Percentiles rank a stretch among this genome's conserved stretches.
These are phyloP conservation scores for Cladorhizidae sp. DNA, from an alignment of 37 sponge, comb jelly and placozoan species.

Conservation along the genomic window DNA sequence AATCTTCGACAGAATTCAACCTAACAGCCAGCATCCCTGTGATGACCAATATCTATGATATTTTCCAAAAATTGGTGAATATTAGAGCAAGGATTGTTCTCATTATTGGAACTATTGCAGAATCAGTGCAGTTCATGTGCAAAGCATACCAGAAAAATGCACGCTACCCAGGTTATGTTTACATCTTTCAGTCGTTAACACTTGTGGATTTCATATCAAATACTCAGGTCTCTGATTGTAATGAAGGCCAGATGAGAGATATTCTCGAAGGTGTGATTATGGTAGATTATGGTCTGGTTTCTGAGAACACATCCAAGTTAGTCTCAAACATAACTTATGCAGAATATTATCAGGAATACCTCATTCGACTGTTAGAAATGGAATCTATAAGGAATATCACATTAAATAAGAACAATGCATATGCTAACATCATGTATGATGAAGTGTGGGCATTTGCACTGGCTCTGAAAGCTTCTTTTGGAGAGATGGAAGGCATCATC, in stretches of 20 bases:
- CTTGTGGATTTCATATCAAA: background rate
- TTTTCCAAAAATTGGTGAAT: background rate
- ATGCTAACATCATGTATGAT: slow-evolving; percentile 35
- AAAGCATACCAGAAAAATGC: slow-evolving; percentile 8
- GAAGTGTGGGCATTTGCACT: slow-evolving; percentile 55
- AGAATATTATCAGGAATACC: slow-evolving; percentile 26
- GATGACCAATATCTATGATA: background rate
- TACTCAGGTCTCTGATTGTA: background rate
- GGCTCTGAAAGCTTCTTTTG: slow-evolving; percentile 43
- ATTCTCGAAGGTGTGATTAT: slow-evolving; percentile 25
- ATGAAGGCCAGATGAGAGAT: slow-evolving; percentile 5
- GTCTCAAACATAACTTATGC: slow-evolving; percentile 20
- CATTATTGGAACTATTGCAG: background rate
- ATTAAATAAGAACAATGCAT: background rate
- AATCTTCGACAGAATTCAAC: background rate
- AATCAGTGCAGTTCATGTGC: slow-evolving; percentile 26
- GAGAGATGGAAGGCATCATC: background rate
- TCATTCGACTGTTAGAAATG: background rate
- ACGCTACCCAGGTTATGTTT: slow-evolving; percentile 30
- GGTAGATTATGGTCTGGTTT: background rate
- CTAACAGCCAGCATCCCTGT: background rate
- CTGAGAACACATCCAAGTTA: background rate
- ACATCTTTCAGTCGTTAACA: slow-evolving; percentile 13
- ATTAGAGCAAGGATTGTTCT: slow-evolving; percentile 10
- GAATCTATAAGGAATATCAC: background rate